Conservation (phyloP, 1,140 invertebrate genomes). For the Drosophila pseudoobscura region DNA sequence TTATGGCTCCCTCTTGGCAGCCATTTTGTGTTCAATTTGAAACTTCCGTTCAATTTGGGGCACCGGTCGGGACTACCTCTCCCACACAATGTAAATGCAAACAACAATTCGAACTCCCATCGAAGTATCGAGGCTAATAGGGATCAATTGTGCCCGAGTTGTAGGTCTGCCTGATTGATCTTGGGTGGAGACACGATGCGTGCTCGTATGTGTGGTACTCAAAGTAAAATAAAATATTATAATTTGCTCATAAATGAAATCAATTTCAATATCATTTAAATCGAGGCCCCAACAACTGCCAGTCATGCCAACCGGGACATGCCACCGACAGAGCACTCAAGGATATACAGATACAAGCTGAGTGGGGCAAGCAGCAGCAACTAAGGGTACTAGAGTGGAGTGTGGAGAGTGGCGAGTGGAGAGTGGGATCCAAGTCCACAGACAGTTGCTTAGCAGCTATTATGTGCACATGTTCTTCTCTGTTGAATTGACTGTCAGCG, state of each 20-base stretch:
- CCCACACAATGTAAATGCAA: slow-evolving; percentile 38
- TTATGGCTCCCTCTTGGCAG: slow-evolving; percentile 54
- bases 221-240: slow-evolving; percentile 61
- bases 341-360: slow-evolving; percentile 24
- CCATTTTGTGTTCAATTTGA: slow-evolving; percentile 65
- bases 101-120: slow-evolving; percentile 27
- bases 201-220: neutral
- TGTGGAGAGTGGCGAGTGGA: too few species aligned
- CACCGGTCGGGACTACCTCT: neutral
- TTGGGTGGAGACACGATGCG: neutral
- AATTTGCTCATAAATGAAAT: slow-evolving; percentile 77
- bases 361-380: too few species aligned
- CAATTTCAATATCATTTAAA: slow-evolving; percentile 79
- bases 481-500: slow-evolving; percentile 49
- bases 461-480: slow-evolving; percentile 70
- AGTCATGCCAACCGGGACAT: slow-evolving; percentile 66
- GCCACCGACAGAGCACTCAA: slow-evolving; percentile 57
- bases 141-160: slow-evolving; percentile 33
- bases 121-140: slow-evolving; percentile 38
- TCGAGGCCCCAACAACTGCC: slow-evolving; percentile 48
- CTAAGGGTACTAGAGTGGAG: too few species aligned
- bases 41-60: slow-evolving; percentile 48
- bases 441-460: slow-evolving; percentile 78
- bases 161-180: slow-evolving; percentile 25
- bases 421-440: neutral